phyloP scores from a whole-genome alignment of 1,140 invertebrate species.

The Brachionus calyciflorus region DNA sequence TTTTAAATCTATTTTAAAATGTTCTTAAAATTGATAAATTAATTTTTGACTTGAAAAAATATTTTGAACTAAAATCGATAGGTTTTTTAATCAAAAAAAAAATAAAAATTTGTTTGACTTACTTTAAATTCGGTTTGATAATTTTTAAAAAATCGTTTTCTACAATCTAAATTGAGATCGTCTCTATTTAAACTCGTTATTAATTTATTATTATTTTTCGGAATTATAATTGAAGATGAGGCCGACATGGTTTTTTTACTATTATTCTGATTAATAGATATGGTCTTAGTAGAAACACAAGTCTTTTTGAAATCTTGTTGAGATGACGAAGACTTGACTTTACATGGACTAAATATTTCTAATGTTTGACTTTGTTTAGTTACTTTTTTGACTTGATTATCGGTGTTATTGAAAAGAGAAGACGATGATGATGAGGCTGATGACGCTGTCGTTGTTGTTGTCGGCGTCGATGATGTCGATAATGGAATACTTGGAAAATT shows the following conservation, averaged over 20 bases:
- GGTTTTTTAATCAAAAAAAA: no score
- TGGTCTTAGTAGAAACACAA: background rate
- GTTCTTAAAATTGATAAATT: no score
- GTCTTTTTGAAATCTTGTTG: background rate
- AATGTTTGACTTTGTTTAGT: conserved; percentile 24
- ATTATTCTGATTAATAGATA: background rate
- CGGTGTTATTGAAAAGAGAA: background rate
- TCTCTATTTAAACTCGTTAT: background rate
- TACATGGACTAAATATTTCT: background rate
- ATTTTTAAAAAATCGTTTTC: background rate
- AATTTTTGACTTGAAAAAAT: no score
- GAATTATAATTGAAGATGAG: background rate
- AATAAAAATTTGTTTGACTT: background rate
- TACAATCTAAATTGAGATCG: no score
- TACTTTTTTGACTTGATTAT: background rate
- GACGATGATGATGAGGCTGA: background rate
- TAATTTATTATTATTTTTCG: no score
- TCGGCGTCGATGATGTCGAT: background rate
- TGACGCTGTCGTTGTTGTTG: background rate
- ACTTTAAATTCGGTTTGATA: conserved; percentile 4
- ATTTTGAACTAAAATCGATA: no score
- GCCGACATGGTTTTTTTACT: background rate
- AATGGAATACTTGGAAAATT: conserved; percentile 4
- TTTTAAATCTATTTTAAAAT: no score
- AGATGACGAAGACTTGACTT: conserved; percentile 1